A percentile compares a stretch with the other conserved stretches of the same genome.
These are phyloP conservation scores for Elephas maximus DNA, from an alignment of 2,113 vertebrate genomes.

Conservation along the genomic window DNA sequence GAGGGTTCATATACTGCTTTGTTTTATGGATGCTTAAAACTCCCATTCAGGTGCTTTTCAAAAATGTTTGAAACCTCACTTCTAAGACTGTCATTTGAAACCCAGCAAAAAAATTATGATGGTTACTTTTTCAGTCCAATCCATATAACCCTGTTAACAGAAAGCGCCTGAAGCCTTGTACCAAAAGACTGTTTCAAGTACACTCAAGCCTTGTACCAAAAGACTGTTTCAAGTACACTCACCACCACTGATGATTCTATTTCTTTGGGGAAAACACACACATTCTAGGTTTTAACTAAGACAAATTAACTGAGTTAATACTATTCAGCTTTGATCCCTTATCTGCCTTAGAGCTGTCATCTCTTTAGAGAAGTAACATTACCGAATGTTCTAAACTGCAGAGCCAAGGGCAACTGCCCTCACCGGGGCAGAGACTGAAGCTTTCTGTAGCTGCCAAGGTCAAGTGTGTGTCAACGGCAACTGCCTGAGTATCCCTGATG, in stretches of 20 bases:
- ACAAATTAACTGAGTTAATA: not conserved
- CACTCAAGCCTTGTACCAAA: not conserved
- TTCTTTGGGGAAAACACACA: not conserved
- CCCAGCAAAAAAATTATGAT: not conserved
- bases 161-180: not conserved
- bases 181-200: slow-evolving; percentile 33
- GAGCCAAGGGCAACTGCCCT: not conserved
- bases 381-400: slow-evolving; percentile 43
- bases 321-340: slow-evolving; percentile 42
- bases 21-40: not conserved
- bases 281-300: slow-evolving; percentile 58
- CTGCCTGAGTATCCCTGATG: not conserved
- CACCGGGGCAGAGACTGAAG: not conserved
- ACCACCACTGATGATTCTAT: not conserved
- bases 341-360: slow-evolving; percentile 46
- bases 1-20: not conserved
- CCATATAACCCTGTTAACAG: not conserved
- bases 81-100: slow-evolving; percentile 55
- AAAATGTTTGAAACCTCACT: slow-evolving; percentile 33
- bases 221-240: not conserved
- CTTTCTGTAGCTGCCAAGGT: not conserved
- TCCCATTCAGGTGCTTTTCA: slow-evolving; percentile 23
- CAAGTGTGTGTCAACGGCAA: not conserved
- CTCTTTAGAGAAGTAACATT: not conserved
- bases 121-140: not conserved